Evolutionary conservation across 2,888 invertebrate species (phyloP).

Genomic region (Teleogryllus oceanicus): DNA sequence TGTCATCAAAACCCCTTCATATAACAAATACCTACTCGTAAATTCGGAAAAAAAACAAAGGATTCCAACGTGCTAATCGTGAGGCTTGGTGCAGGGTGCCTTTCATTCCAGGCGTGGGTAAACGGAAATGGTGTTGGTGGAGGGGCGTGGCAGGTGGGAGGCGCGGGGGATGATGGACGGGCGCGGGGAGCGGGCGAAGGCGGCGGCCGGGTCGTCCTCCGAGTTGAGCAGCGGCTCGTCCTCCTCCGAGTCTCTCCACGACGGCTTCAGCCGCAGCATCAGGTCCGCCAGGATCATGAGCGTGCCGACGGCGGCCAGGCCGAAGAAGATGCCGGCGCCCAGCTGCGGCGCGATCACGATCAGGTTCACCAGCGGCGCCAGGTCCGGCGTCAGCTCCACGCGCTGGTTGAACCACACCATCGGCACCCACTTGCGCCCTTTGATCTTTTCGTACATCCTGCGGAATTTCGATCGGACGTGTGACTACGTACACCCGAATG

Average conservation of each 20-base stretch:
- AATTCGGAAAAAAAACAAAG: too few species aligned
- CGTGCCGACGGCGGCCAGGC: background rate
- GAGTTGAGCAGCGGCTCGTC: background rate
- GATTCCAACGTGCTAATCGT: too few species aligned
- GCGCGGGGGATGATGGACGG: background rate
- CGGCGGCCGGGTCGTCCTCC: background rate
- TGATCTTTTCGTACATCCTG: background rate
- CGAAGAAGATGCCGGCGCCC: constrained; percentile 34
- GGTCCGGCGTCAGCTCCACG: constrained; percentile 38
- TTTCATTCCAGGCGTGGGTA: too few species aligned
- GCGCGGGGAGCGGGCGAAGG: background rate
- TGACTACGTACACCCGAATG: too few species aligned
- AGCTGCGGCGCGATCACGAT: constrained; percentile 35
- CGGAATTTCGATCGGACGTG: background rate
- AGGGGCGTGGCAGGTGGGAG: too few species aligned
- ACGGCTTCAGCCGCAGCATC: background rate
- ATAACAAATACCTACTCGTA: too few species aligned
- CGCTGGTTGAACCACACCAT: constrained; percentile 41
- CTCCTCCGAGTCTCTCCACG: background rate
- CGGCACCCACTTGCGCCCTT: constrained; percentile 38
- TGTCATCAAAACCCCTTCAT: too few species aligned
- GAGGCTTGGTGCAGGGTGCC: too few species aligned
- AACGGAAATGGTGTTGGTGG: too few species aligned
- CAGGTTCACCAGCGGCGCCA: constrained; percentile 38
- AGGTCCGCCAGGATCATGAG: background rate